phyloP scores from a whole-genome alignment of 2,888 invertebrate genomes.

The Thecocarcelia acutangulata region DNA sequence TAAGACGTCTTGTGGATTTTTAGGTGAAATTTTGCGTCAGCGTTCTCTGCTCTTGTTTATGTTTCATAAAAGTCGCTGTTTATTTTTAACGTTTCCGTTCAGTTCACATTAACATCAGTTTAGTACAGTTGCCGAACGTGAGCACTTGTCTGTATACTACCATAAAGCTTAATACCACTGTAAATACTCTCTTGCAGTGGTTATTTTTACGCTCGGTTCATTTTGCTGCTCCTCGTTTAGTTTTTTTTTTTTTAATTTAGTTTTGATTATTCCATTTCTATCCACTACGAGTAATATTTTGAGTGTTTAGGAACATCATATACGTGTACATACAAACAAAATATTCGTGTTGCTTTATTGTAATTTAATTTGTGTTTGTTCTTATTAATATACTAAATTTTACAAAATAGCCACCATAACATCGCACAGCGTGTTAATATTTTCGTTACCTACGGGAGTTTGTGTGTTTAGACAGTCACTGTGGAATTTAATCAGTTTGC shows the following conservation, averaged over 20 bases:
- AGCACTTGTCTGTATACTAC: constrained; percentile 47
- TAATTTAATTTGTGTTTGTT: constrained; percentile 13
- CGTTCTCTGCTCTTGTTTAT: constrained; percentile 33
- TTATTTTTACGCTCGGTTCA: background rate
- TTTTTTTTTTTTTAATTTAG: constrained; percentile 54
- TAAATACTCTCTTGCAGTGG: constrained; percentile 45
- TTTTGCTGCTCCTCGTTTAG: background rate
- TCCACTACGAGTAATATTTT: background rate
- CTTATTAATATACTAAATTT: constrained; percentile 13
- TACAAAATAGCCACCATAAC: constrained; percentile 36
- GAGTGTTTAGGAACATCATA: constrained; percentile 47
- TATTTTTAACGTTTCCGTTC: constrained; percentile 38
- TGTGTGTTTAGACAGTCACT: constrained; percentile 50
- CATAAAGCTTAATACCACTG: background rate
- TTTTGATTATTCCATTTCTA: constrained; percentile 56
- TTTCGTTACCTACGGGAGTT: constrained; percentile 40
- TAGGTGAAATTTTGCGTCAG: constrained; percentile 32
- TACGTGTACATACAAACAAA: constrained; percentile 30
- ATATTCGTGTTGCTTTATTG: constrained; percentile 22
- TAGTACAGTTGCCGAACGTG: constrained; percentile 70
- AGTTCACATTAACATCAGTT: constrained; percentile 51
- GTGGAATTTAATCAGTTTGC: constrained; percentile 64
- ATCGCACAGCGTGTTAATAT: constrained; percentile 37
- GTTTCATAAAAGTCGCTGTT: constrained; percentile 47
- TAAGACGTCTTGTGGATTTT: constrained; percentile 1